Evolutionary conservation across 2,888 invertebrate genomes (phyloP).

Genomic region (Chrysotoxum bicinctum): DNA sequence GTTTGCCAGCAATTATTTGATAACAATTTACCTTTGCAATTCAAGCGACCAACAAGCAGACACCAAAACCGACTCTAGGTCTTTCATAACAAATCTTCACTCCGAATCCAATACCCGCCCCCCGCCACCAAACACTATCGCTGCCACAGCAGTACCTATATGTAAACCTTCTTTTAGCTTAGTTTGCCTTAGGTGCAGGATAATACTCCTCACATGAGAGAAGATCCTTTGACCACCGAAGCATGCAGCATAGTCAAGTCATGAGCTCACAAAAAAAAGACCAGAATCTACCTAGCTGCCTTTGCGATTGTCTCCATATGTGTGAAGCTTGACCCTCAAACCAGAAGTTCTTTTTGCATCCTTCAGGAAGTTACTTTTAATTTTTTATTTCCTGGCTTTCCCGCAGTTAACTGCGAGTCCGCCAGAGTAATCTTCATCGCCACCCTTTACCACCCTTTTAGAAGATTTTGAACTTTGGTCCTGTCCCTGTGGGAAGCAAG

Average conservation of each 20-base stretch:
- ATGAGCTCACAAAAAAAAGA: background rate
- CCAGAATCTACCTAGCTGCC: slow-evolving; percentile 21
- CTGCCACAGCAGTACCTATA: background rate
- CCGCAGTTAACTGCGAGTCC: slow-evolving; percentile 23
- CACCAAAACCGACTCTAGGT: slow-evolving; percentile 39
- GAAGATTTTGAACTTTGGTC: slow-evolving; percentile 60
- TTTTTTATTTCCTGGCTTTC: slow-evolving; percentile 60
- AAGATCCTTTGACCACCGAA: slow-evolving; percentile 46
- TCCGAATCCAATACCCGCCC: background rate
- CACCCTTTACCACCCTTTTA: background rate
- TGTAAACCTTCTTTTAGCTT: background rate
- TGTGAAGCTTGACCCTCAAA: slow-evolving; percentile 51
- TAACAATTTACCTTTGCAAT: slow-evolving; percentile 76
- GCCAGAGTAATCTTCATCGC: slow-evolving; percentile 35
- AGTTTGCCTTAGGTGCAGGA: slow-evolving; percentile 26
- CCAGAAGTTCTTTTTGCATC: slow-evolving; percentile 52
- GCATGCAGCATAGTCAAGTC: slow-evolving; percentile 4
- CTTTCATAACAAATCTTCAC: slow-evolving; percentile 65
- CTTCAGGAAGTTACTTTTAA: slow-evolving; percentile 69
- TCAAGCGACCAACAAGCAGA: slow-evolving; percentile 29
- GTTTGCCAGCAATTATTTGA: slow-evolving; percentile 81
- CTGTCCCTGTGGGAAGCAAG: slow-evolving; percentile 38
- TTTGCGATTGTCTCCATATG: slow-evolving; percentile 39
- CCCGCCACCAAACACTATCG: slow-evolving; percentile 31
- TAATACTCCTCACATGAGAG: slow-evolving; percentile 32